Conservation (phyloP, 1,140 invertebrate genomes). For the Pemphigus obesinymphae region DNA sequence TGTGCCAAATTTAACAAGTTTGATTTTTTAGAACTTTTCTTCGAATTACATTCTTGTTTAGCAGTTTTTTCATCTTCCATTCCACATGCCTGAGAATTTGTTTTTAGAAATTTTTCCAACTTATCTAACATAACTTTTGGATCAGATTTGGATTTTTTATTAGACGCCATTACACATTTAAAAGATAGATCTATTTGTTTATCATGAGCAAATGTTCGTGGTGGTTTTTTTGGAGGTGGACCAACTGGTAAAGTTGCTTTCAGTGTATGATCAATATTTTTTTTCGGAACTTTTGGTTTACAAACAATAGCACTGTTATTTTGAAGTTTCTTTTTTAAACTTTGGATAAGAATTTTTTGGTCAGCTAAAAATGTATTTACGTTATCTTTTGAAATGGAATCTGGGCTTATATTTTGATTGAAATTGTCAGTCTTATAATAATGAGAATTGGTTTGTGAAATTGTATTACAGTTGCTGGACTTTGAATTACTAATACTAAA, state of each 20-base stretch:
- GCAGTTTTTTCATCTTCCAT: slow-evolving; percentile 17
- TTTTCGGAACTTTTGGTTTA: not conserved
- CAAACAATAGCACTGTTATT: not conserved
- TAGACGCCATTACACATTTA: slow-evolving; percentile 38
- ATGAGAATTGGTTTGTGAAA: not conserved
- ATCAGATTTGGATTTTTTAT: slow-evolving; percentile 46
- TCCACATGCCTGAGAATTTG: slow-evolving; percentile 28
- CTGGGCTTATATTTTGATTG: not conserved
- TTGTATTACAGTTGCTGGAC: not conserved
- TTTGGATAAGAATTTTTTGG: not conserved
- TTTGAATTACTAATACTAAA: not conserved
- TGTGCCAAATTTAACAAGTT: slow-evolving; percentile 1
- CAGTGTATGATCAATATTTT: slow-evolving; percentile 50
- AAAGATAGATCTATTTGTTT: not conserved
- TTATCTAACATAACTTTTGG: slow-evolving; percentile 47
- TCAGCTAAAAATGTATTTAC: not conserved
- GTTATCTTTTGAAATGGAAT: not conserved
- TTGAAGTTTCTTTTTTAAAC: slow-evolving; percentile 17
- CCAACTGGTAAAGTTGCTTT: slow-evolving; percentile 61
- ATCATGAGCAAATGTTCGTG: slow-evolving; percentile 59
- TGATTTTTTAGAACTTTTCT: slow-evolving; percentile 16
- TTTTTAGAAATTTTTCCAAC: slow-evolving; percentile 42
- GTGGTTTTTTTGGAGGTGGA: slow-evolving; percentile 67
- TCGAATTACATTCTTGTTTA: not conserved
- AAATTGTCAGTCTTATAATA: slow-evolving; percentile 1